phyloP scores from a whole-genome alignment of 1,140 invertebrate genomes.

The Drosophila sechellia region DNA sequence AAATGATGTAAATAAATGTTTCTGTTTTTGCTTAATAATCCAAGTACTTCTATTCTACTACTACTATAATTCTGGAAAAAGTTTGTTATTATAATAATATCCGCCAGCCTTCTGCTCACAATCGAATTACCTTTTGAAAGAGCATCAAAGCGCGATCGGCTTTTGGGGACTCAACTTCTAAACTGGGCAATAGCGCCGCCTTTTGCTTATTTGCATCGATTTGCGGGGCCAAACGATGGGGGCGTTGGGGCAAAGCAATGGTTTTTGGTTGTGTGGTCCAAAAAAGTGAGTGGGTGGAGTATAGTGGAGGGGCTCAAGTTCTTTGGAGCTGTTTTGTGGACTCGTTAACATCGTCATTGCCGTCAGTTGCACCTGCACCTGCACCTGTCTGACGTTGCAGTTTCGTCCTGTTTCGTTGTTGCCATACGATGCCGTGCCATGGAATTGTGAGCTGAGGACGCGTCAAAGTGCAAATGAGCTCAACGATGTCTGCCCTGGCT shows the following conservation, averaged over 20 bases:
- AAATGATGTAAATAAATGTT: no score
- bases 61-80: no score
- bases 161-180: constrained; percentile 18
- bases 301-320: constrained; percentile 2
- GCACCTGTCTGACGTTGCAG: constrained; percentile 58
- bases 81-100: no score
- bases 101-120: neutral
- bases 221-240: constrained; percentile 14
- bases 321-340: constrained; percentile 59
- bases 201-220: constrained; percentile 58
- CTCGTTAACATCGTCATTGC: constrained; percentile 78
- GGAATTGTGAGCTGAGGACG: constrained; percentile 45
- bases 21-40: no score
- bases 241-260: neutral
- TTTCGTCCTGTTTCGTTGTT: constrained; percentile 34
- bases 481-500: constrained; percentile 56
- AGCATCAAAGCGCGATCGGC: constrained; percentile 8
- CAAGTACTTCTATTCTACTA: no score
- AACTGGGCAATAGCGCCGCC: constrained; percentile 42
- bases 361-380: constrained; percentile 64
- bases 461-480: constrained; percentile 79
- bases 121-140: neutral
- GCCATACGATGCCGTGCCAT: constrained; percentile 48
- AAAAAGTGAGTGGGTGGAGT: neutral
- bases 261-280: constrained; percentile 12